Conservation (phyloP, 2,888 invertebrate genomes). For the Eretmocerus hayati region DNA sequence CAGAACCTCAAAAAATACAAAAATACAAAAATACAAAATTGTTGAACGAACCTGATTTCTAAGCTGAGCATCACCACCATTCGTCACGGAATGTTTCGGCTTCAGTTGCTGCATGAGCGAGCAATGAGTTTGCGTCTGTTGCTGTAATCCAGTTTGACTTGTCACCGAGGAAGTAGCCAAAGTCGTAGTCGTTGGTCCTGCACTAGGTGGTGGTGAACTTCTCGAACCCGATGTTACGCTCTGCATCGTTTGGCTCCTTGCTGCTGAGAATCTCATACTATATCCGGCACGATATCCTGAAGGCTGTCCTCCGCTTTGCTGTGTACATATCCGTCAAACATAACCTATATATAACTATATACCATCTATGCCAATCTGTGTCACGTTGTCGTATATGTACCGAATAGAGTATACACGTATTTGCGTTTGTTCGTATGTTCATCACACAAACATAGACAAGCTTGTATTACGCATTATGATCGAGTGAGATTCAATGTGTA, state of each 20-base stretch:
- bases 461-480: too few relatives aligned
- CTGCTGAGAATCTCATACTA: conserved; percentile 49
- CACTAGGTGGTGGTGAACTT: conserved; percentile 39
- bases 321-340: too few relatives aligned
- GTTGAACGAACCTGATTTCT: too few relatives aligned
- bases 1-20: too few relatives aligned
- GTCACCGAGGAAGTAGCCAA: conserved; percentile 25
- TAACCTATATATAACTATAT: too few relatives aligned
- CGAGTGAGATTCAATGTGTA: too few relatives aligned
- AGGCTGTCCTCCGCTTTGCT: conserved; percentile 29
- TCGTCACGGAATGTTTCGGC: background rate
- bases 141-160: conserved; percentile 27
- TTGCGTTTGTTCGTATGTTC: too few relatives aligned
- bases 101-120: conserved; percentile 32
- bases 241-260: conserved; percentile 50
- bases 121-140: conserved; percentile 33
- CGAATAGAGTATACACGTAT: too few relatives aligned
- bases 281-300: conserved; percentile 40
- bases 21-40: too few relatives aligned
- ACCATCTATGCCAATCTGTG: too few relatives aligned
- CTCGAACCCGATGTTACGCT: conserved; percentile 48
- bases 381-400: too few relatives aligned
- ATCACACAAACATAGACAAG: too few relatives aligned
- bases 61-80: background rate
- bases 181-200: conserved; percentile 19